A percentile compares a stretch with the other conserved stretches of the same genome.
These are phyloP conservation scores for Lontra canadensis DNA, from an alignment of 2,113 vertebrate species.

Conservation along the genomic window DNA sequence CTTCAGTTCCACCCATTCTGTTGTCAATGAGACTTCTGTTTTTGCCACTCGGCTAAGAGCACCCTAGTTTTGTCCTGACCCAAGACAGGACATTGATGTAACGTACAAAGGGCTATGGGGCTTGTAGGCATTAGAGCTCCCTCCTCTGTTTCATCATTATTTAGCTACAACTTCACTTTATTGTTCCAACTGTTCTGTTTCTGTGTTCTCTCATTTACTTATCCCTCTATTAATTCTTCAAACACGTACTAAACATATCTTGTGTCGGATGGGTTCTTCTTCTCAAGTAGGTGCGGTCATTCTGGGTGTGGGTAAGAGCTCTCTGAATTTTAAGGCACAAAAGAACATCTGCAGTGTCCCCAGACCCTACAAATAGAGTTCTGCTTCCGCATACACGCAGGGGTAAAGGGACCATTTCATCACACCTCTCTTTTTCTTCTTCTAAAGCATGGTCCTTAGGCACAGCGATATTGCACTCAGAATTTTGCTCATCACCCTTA, in stretches of 20 bases:
- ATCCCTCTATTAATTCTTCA: neutral
- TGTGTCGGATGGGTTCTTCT: neutral
- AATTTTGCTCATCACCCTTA: constrained; percentile 8
- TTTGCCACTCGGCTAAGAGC: neutral
- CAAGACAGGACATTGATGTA: neutral
- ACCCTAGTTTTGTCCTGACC: neutral
- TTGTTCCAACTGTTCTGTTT: neutral
- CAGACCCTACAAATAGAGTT: neutral
- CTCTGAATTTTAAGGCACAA: neutral
- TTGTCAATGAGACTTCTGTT: neutral
- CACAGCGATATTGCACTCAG: neutral
- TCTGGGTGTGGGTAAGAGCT: neutral
- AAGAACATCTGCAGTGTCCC: neutral
- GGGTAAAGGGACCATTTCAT: neutral
- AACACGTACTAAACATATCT: neutral
- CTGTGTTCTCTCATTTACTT: neutral
- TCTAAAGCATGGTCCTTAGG: neutral
- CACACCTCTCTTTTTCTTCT: neutral
- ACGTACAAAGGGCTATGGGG: neutral
- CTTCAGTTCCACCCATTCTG: neutral
- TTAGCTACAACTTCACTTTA: neutral
- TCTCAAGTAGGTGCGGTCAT: neutral
- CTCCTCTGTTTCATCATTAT: neutral
- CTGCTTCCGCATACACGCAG: neutral
- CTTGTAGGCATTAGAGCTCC: neutral